These are phyloP conservation scores for Luidia sarsii DNA, from an alignment of 53 echinoderm and acorn worm species.

Conservation along the genomic window DNA sequence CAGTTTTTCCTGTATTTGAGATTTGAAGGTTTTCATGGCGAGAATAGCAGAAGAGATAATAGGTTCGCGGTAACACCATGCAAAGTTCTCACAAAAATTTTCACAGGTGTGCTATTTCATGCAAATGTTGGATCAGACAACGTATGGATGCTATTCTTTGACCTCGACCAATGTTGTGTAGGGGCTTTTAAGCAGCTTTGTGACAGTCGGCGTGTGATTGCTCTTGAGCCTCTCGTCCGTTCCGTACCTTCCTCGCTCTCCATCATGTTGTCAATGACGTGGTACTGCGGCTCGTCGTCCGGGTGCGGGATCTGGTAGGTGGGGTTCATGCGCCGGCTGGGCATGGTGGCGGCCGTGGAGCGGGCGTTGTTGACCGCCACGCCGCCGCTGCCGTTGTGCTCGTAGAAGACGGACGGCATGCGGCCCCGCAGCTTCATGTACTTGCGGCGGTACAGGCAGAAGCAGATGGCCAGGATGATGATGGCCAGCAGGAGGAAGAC, in stretches of 20 bases:
- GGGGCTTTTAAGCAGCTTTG: too few relatives aligned
- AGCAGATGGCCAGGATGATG: constrained; percentile 74
- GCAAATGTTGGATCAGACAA: too few relatives aligned
- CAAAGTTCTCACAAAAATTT: too few relatives aligned
- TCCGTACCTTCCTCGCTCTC: constrained; percentile 79
- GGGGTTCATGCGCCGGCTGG: constrained; percentile 85
- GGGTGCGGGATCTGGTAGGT: constrained; percentile 98
- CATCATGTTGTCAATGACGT: constrained; percentile 91
- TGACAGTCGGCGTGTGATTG: too few relatives aligned
- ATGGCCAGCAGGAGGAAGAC: constrained; percentile 75
- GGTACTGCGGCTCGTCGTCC: constrained; percentile 92
- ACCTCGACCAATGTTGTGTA: too few relatives aligned
- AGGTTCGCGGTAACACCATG: too few relatives aligned
- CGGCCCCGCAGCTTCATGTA: constrained; percentile 91
- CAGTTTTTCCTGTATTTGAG: too few relatives aligned
- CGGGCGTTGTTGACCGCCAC: constrained; percentile 36
- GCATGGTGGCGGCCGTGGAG: constrained; percentile 35
- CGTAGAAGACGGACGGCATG: constrained; percentile 75
- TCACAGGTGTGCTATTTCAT: too few relatives aligned
- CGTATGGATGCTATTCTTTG: too few relatives aligned
- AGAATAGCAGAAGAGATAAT: too few relatives aligned
- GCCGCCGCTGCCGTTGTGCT: constrained; percentile 64
- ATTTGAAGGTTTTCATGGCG: too few relatives aligned
- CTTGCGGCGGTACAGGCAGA: constrained; percentile 92
- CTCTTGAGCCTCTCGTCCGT: too few relatives aligned